phyloP scores from a whole-genome alignment of 2,888 invertebrate species.

The Leptopterna dolabrata region DNA sequence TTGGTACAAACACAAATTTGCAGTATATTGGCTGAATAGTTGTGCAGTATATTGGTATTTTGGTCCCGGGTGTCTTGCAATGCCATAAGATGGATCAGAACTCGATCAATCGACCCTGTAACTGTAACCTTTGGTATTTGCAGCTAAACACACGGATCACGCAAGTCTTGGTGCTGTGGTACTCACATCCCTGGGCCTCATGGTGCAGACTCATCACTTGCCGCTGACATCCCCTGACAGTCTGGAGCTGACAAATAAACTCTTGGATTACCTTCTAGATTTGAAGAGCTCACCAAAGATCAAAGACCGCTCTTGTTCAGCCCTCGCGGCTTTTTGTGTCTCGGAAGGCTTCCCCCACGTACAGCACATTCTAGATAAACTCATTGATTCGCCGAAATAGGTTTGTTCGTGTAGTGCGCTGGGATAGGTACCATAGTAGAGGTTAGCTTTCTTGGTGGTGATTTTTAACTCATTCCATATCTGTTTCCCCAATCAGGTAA shows the following conservation, averaged over 20 bases:
- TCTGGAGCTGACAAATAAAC: conserved; percentile 75
- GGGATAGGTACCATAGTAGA: too few species aligned
- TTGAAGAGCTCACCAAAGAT: conserved; percentile 78
- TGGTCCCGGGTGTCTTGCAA: too few species aligned
- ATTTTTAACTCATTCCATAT: not conserved
- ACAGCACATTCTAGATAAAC: conserved; percentile 53
- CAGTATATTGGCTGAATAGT: too few species aligned
- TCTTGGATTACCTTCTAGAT: conserved; percentile 80
- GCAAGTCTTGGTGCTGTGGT: conserved; percentile 76
- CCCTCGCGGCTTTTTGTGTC: conserved; percentile 18
- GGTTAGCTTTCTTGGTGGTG: too few species aligned
- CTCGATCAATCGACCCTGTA: too few species aligned
- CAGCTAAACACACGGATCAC: conserved; percentile 76
- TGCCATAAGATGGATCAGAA: too few species aligned
- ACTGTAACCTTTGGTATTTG: conserved; percentile 65
- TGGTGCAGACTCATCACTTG: conserved; percentile 77
- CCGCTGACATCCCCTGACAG: conserved; percentile 72
- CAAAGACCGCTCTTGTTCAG: conserved; percentile 26
- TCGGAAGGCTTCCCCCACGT: conserved; percentile 25
- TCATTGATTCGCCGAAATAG: conserved; percentile 54
- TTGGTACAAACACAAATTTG: conserved; percentile 14
- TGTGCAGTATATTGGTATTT: too few species aligned
- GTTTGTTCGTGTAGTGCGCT: too few species aligned
- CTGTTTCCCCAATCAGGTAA: conserved; percentile 65
- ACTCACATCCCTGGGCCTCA: conserved; percentile 72